Base-by-base conservation (phyloP, 2,113 vertebrate genomes). In the Condylura cristata region DNA sequence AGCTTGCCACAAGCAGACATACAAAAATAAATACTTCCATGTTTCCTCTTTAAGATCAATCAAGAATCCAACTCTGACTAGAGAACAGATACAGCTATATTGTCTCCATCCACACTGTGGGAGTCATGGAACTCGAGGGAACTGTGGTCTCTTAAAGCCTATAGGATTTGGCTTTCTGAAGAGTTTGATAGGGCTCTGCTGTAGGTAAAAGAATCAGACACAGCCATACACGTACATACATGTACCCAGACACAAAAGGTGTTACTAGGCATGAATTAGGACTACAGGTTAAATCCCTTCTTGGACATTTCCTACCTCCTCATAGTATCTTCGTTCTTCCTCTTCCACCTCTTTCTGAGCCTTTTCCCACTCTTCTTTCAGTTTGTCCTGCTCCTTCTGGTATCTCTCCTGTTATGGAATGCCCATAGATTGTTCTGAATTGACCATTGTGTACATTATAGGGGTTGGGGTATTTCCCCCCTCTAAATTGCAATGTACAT, bases 301-400 rank as follows among this genome's bases (percentile, higher is more conserved):
- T 32, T 53, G 30, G 70, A 32, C 81, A 86, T 41, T 12, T 84
- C 96, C 18, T 98, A 99, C 99, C 99, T 99, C 99, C 96, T 99
- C 99, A 0, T 99, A 99, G 97, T 99, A 99, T 98, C 98, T 99
- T 91, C 98, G 99, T 46, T 99, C 99, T 94, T 99, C 99, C 93
- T 99, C 99, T 81, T 99, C 99, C 95, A 99, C 99, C 96, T 99
- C 99, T 97, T 98, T 99, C 95, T 99, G 99, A 4, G 99, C 99
- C 61, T 98, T 99, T 97, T 99, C 99, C 99, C 99, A 99, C 96
- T 99, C 99, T 95, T 99, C 98, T 97, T 99, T 99, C 97, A 99
- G 98, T 97, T 99, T 99, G 98, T 99, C 98, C 98, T 99, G 99
- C 95, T 99, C 99, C 66, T 98, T 98, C 96, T 97, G 98, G 97